Percentiles rank a stretch among this genome's conserved stretches.
Evolutionary conservation across 2,113 vertebrate genomes (phyloP).

Genomic region (Trematomus loennbergii): DNA sequence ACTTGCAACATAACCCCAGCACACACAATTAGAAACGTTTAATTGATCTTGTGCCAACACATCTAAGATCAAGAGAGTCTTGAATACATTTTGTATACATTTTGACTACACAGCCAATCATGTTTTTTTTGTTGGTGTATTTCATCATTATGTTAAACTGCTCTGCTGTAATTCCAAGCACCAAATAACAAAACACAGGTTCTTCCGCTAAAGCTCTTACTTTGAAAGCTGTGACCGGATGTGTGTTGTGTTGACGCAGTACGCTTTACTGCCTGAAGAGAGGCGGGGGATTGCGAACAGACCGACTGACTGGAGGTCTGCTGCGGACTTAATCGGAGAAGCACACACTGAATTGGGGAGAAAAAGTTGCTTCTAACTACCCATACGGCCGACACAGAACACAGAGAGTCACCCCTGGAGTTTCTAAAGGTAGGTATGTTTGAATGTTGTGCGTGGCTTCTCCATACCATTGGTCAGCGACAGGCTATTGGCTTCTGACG

Average conservation of each 20-base stretch:
- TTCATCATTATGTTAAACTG: neutral
- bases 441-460: neutral
- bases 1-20: too few relatives aligned
- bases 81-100: too few relatives aligned
- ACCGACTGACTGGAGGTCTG: conserved; percentile 24
- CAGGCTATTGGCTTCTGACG: conserved; percentile 52
- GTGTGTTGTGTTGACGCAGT: accelerated
- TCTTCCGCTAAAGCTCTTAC: conserved; percentile 19
- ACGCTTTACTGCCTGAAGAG: conserved; percentile 9
- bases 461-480: conserved; percentile 1
- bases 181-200: neutral
- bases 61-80: too few relatives aligned
- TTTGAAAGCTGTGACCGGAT: conserved; percentile 42
- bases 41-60: too few relatives aligned
- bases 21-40: too few relatives aligned
- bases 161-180: neutral
- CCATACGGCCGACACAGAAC: neutral
- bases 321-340: conserved; percentile 24
- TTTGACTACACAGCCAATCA: neutral
- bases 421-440: conserved; percentile 49
- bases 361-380: conserved; percentile 11
- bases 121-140: too few relatives aligned
- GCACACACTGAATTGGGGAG: conserved; percentile 3
- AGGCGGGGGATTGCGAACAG: conserved; percentile 69
- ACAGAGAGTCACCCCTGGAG: neutral